These are phyloP conservation scores for Drosophila antonietae DNA, from an alignment of 2,888 invertebrate species.

Conservation along the genomic window DNA sequence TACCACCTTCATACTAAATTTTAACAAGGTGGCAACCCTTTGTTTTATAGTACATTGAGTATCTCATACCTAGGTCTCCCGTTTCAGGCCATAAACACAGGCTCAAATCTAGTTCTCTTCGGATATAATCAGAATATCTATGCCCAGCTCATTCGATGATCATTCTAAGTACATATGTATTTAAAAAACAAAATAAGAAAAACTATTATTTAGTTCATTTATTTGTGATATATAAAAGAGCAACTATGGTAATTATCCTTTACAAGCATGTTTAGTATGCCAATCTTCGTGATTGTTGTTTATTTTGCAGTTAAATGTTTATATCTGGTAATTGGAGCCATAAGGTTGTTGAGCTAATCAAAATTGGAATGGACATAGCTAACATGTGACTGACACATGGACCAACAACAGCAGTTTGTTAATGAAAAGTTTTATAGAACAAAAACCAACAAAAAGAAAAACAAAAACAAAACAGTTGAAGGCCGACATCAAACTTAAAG, in stretches of 20 bases:
- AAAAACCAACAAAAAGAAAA: slow-evolving; percentile 14
- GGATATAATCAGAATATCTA: too few species aligned
- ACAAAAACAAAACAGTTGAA: slow-evolving; percentile 25
- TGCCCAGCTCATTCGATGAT: background rate
- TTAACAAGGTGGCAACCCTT: background rate
- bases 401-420: slow-evolving; percentile 33
- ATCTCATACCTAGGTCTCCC: too few species aligned
- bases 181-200: background rate
- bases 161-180: background rate
- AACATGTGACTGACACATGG: slow-evolving; percentile 35
- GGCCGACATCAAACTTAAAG: slow-evolving; percentile 57
- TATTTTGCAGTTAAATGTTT: background rate
- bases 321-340: slow-evolving; percentile 40
- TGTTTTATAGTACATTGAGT: too few species aligned
- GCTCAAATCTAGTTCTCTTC: too few species aligned
- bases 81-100: too few species aligned
- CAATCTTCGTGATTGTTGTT: slow-evolving; percentile 8
- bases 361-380: slow-evolving; percentile 25
- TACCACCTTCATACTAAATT: background rate
- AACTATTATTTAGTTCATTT: background rate
- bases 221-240: background rate
- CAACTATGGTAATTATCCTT: slow-evolving; percentile 4
- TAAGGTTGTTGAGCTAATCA: slow-evolving; percentile 44
- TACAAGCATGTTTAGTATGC: background rate
- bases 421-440: slow-evolving; percentile 37